These are phyloP conservation scores for Anabacerthia variegaticeps DNA, from an alignment of 2,797 vertebrate species.

Conservation along the genomic window DNA sequence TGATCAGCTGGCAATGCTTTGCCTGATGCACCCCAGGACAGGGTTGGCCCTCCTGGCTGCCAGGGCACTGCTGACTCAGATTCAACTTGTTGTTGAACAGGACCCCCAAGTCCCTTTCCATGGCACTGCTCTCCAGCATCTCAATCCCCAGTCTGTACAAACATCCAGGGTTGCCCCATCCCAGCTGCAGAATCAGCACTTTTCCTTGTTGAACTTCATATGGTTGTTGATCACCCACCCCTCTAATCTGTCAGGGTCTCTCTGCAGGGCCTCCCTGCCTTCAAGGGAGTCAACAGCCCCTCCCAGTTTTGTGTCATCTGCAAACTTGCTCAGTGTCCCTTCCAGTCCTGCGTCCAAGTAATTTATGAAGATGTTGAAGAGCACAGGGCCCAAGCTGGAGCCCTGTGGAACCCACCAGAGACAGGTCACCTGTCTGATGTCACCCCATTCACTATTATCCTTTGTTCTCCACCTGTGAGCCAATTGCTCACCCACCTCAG, in stretches of 20 bases:
- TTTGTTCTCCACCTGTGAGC: neutral
- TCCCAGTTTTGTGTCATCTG: neutral
- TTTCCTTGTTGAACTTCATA: neutral
- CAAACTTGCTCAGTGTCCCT: neutral
- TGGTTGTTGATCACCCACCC: neutral
- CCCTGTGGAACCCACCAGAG: neutral
- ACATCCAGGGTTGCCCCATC: neutral
- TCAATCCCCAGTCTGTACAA: neutral
- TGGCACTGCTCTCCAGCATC: neutral
- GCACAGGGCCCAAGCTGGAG: neutral
- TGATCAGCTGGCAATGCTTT: fast-evolving
- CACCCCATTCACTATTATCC: neutral
- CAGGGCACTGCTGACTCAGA: neutral
- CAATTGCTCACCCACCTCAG: neutral
- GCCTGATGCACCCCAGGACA: neutral
- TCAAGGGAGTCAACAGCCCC: neutral
- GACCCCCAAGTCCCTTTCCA: neutral
- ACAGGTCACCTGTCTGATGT: neutral
- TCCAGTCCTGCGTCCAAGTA: neutral
- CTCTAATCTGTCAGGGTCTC: neutral
- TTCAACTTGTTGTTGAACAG: neutral
- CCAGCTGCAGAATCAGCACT: neutral
- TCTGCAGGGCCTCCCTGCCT: neutral
- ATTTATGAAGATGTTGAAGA: neutral
- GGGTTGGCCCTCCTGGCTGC: neutral